Conservation (phyloP, 1,140 invertebrate genomes). For the Aphis craccivora region DNA sequence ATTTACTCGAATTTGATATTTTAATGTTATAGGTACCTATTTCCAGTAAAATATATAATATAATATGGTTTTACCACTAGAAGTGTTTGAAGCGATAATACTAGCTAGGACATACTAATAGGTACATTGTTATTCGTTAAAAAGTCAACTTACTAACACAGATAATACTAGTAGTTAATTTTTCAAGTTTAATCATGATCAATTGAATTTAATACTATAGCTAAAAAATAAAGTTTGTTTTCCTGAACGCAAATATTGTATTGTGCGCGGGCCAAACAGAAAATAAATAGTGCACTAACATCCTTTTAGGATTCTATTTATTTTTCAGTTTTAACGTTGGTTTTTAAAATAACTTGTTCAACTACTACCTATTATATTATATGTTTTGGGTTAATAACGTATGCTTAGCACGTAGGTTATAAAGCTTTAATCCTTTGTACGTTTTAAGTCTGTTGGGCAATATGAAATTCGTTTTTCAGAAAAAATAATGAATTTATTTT, state of each 20-base stretch:
- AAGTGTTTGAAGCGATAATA: no score
- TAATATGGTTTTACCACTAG: no score
- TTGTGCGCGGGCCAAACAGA: not conserved
- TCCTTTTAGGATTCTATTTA: not conserved
- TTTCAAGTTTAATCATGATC: not conserved
- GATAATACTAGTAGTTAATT: not conserved
- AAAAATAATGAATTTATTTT: no score
- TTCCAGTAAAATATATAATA: no score
- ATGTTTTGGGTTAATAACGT: not conserved
- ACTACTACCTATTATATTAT: no score
- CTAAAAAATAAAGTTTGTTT: not conserved
- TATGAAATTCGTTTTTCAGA: not conserved
- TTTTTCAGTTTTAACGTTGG: not conserved
- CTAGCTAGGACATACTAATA: no score
- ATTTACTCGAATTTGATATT: no score
- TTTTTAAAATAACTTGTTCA: not conserved
- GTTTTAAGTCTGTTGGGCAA: not conserved
- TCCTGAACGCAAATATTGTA: not conserved
- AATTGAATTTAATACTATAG: not conserved
- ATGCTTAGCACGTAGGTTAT: not conserved
- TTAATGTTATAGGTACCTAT: no score
- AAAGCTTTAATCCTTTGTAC: not conserved
- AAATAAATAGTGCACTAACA: not conserved
- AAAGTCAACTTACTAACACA: not conserved
- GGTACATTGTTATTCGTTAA: no score